Evolutionary conservation across 2,113 vertebrate genomes (phyloP).

Genomic region (Crotophaga sulcirostris): DNA sequence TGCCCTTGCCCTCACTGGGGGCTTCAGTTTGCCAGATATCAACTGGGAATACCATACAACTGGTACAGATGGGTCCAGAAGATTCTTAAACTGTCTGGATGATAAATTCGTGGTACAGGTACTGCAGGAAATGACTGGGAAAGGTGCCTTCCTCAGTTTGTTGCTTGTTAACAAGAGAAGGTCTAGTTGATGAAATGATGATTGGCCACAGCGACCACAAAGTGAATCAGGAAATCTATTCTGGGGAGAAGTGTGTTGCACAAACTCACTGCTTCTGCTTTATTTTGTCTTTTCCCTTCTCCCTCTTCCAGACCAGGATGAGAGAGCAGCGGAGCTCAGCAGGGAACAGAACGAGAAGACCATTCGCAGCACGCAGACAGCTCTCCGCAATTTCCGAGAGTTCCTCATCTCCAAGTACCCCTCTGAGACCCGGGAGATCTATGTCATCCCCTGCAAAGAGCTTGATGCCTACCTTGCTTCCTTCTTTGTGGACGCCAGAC

Average conservation of each 20-base stretch:
- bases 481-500: slow-evolving; percentile 86
- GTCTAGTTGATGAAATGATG: too few relatives aligned
- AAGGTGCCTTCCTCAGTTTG: too few relatives aligned
- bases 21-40: too few relatives aligned
- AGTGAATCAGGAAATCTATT: slow-evolving; percentile 60
- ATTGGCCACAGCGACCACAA: too few relatives aligned
- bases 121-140: too few relatives aligned
- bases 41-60: too few relatives aligned
- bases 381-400: slow-evolving; percentile 86
- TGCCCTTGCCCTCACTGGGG: too few relatives aligned
- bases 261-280: slow-evolving; percentile 61
- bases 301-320: slow-evolving; percentile 81
- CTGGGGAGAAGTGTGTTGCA: not conserved
- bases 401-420: slow-evolving; percentile 87
- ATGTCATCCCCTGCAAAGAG: slow-evolving; percentile 84
- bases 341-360: slow-evolving; percentile 89
- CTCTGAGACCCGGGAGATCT: slow-evolving; percentile 83
- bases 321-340: slow-evolving; percentile 81
- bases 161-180: too few relatives aligned
- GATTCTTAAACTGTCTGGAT: too few relatives aligned
- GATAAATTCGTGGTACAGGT: too few relatives aligned
- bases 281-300: slow-evolving; percentile 52
- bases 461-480: slow-evolving; percentile 85
- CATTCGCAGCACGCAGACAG: slow-evolving; percentile 85
- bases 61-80: too few relatives aligned